Evolutionary conservation across 1,140 invertebrate genomes (phyloP), one percentile per base, ranked within the genome.

Genomic region (Atta cephalotes): DNA sequence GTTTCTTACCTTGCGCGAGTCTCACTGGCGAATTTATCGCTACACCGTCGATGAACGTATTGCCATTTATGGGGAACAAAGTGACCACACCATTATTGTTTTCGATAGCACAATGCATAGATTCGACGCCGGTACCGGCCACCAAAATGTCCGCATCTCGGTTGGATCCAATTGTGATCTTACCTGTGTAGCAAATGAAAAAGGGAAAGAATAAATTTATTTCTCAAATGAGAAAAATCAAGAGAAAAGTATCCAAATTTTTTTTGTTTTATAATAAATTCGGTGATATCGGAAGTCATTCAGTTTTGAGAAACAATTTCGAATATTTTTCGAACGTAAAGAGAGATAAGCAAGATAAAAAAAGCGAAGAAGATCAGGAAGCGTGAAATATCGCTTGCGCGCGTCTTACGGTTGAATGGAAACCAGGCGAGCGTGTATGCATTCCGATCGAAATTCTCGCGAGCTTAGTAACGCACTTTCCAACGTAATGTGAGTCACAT

Each of bases 91-190:
- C 98, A 91, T 97, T 96, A 60, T 96, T 96, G 95, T 98, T 98
- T 93, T 98, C 97, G 74, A 99, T 98, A 90, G 97, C 97, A 93
- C 98, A 99, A 94, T 99, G 98, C 45, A 97, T 95, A 70, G 96
- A 95, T 88, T 97, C 97, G 5, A 98, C 97, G 0, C 98, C 98
- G 16, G 97, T 97, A 2, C 98, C 98, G 88, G 97, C 96, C 12
- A 98, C 96, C 63, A 97, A 95, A 82, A 99, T 97, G 93, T 98
- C 98, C 85, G 97, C 97, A 90, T 96, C 96, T 62, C 96, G 95
- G 78, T 96, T 96, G 63, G 97, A 97, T 51, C 98, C 98, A 66
- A 98, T 95, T 12, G 97, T 97, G 53, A 97, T 96, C 86, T 97
- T 96, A 84, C 98, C 98, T 98, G 95, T 45, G 96, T 96, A 88